Evolutionary conservation across 2,113 vertebrate species (phyloP), one percentile per base, ranked within the genome.

Genomic region (Pitta sordida): DNA sequence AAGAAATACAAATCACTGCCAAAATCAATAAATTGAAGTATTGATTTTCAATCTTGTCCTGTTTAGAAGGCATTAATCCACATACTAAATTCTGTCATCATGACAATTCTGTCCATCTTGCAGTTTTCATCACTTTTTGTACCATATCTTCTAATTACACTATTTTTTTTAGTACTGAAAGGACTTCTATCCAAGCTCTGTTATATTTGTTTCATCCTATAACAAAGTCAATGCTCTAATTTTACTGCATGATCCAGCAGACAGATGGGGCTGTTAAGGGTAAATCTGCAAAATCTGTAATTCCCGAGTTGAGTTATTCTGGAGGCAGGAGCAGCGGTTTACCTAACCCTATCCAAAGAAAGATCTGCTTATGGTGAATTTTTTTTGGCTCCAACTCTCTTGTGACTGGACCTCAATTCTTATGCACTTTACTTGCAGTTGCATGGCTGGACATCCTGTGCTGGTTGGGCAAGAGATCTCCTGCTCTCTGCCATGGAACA

Each of bases 21-120:
- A 93, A 64, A 94, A 94, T 94, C 15, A 65, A 95, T 96, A 94
- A 83, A 83, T 65, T 94, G 86, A 97, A 96, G 76, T 94, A 94
- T 91, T 95, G 94, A 83, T 87, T 95, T 97, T 96, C 86, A 91
- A 91, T 97, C 30, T 36, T 63, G 86, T 81, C 49, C 37, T 63
- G 75, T 96, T 97, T 92, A 81, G 65, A 94, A 94, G 65, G 37
- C 85, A 91, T 89, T 95, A 93, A 96, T 95, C 96, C 95, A 56
- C 43, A 55, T 84, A 49, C 63, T 86, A 69, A 94, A 92, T 94
- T 93, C 85, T 77, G 79, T 91, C 84, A 92, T 82, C 69, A 16
- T 96, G 94, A 85, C 51, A 84, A 53, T 82, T 93, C 91, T 94
- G 77, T 91, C 62, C 46, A 44, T 93, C 88, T 96, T 94, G 91